These are phyloP conservation scores for Siphamia tubifer DNA, from an alignment of 2,113 vertebrate species.

Conservation along the genomic window DNA sequence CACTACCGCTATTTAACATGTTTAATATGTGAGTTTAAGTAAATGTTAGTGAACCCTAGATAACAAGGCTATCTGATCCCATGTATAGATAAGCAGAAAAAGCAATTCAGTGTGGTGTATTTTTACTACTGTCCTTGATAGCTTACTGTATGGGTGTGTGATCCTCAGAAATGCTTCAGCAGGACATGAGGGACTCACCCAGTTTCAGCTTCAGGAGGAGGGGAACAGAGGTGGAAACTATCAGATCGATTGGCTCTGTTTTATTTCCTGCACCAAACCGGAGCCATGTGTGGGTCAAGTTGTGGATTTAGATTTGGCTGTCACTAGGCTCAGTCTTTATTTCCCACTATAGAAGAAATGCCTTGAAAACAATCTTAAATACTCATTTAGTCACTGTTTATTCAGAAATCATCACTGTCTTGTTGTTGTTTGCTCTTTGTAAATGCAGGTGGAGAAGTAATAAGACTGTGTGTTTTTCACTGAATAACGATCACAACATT, in stretches of 20 bases:
- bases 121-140: neutral
- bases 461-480: constrained; percentile 1
- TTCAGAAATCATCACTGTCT: neutral
- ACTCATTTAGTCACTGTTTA: neutral
- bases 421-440: neutral
- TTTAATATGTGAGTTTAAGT: neutral
- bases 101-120: neutral
- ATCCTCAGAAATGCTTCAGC: constrained; percentile 2
- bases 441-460: constrained; percentile 23
- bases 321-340: neutral
- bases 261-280: constrained; percentile 51
- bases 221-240: constrained; percentile 33
- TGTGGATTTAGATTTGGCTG: neutral
- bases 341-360: neutral
- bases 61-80: neutral
- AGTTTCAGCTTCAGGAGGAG: constrained; percentile 27
- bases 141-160: neutral
- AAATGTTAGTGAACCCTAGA: no score
- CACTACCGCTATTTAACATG: neutral
- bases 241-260: constrained; percentile 41
- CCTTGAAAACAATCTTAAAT: constrained; percentile 24
- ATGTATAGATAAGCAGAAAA: neutral
- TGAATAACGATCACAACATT: constrained; percentile 4
- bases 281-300: constrained; percentile 4
- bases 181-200: constrained; percentile 1